Evolutionary conservation across 2,113 vertebrate genomes (phyloP).

Genomic region (Rhinoderma darwinii): DNA sequence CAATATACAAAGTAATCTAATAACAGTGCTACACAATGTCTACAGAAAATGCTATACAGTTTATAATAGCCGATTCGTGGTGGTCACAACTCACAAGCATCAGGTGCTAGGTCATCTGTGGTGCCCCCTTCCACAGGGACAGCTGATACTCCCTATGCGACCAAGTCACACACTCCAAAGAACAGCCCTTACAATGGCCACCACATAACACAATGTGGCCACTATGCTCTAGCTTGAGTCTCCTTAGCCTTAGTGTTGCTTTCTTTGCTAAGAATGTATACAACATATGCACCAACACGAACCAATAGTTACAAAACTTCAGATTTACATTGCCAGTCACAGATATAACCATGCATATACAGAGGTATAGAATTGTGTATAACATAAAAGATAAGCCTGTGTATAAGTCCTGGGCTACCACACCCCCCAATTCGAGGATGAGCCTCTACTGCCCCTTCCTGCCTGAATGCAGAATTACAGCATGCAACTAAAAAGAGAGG

Average conservation of each 20-base stretch:
- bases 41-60: too few species aligned
- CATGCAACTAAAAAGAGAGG: background rate
- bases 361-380: background rate
- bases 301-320: background rate
- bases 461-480: slow-evolving; percentile 9
- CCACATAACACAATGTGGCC: background rate
- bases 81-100: background rate
- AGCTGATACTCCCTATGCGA: too few species aligned
- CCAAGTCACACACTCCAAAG: background rate
- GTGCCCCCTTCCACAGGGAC: background rate
- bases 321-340: background rate
- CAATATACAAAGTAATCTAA: background rate
- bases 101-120: background rate
- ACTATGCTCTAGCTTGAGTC: background rate
- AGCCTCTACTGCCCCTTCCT: slow-evolving; percentile 39
- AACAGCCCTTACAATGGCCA: background rate
- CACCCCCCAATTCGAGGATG: slow-evolving; percentile 25
- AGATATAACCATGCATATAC: background rate
- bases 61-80: too few species aligned
- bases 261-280: background rate
- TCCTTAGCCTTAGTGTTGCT: background rate
- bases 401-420: background rate
- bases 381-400: background rate
- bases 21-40: background rate
- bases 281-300: background rate